Percentiles rank a stretch among this genome's conserved stretches.
Evolutionary conservation across 2,888 invertebrate species (phyloP).

Genomic region (Cephalotes varians): DNA sequence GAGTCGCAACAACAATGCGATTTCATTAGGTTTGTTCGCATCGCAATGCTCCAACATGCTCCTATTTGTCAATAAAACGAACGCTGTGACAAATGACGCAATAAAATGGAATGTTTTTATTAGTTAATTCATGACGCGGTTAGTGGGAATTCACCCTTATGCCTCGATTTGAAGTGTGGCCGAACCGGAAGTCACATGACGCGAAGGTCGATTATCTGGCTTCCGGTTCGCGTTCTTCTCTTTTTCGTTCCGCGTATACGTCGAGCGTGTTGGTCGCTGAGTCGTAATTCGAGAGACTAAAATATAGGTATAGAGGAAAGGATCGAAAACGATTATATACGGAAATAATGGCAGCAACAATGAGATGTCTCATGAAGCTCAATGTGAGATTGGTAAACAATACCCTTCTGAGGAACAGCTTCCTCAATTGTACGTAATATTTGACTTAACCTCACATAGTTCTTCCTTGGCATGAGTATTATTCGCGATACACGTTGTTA

Average conservation of each 20-base stretch:
- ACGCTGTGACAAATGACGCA: too few species aligned
- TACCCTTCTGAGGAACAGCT: slow-evolving; percentile 61
- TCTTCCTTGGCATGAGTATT: not conserved
- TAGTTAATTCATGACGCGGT: too few species aligned
- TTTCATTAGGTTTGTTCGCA: too few species aligned
- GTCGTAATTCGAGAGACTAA: not conserved
- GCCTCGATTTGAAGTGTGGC: not conserved
- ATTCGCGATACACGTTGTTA: not conserved
- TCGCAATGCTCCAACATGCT: too few species aligned
- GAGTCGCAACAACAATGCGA: too few species aligned
- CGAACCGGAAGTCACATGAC: slow-evolving; percentile 9
- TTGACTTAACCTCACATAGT: slow-evolving; percentile 67
- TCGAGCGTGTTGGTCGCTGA: not conserved
- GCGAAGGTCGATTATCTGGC: too few species aligned
- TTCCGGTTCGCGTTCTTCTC: slow-evolving; percentile 2
- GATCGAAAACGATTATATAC: not conserved
- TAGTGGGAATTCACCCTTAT: too few species aligned
- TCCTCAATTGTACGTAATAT: slow-evolving; percentile 73
- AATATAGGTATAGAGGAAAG: not conserved
- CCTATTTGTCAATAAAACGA: too few species aligned
- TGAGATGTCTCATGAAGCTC: slow-evolving; percentile 68
- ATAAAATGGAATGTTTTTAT: too few species aligned
- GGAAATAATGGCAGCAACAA: slow-evolving; percentile 73
- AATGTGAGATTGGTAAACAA: slow-evolving; percentile 69
- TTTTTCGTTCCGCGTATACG: not conserved